Base-by-base conservation (phyloP, 2,888 invertebrate species). In the Cheilosia impressa region DNA sequence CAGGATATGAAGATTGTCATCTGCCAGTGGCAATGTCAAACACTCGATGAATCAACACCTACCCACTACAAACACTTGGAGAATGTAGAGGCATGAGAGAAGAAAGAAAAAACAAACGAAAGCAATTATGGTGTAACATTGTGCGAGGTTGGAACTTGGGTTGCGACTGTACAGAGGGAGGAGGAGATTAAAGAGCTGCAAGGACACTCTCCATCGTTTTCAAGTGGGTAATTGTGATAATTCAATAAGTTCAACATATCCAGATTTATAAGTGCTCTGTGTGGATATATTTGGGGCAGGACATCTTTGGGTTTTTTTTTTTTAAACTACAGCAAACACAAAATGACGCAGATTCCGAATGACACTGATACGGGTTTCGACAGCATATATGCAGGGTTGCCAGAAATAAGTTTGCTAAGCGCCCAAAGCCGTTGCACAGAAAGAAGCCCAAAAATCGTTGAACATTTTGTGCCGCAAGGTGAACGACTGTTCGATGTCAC, bases 1-100 rank as follows among this genome's bases (percentile, higher is more conserved):
- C 81, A 81, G 81, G 85, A 85, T 85, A 41, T 13, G 43, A 63
- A 43, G 50, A 69, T 76, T 80, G 62, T 72, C 85, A 80, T 76
- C 85, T 72, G 81, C 81, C 76, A 52, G 38, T 55, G 31, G 71
- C 75, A 60, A 60, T 75, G 75, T 60, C 52, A 52, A 60, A 68
- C 53, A 68, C 22, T 60, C 65, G 43, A 38, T 85, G 71, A 52
- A 81, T 85, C 81, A 85, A 81, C 85, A 77, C 81, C 85, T 81
- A 72, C 53, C 38, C 38, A 34, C 31, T 5, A 66, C 41, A 55
- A 50, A 3, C 69, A 63, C 69, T 79, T 76, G 50, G 58, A 63
- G 41, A 34, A 13, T 71, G 45, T 53, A 63, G 41, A 41, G n/a
- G 13, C 38, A 17, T 5, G 17, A 50, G 31, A 31, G 7, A 7